Conservation (phyloP, 2,113 vertebrate species). For the Eudorcas thomsonii region DNA sequence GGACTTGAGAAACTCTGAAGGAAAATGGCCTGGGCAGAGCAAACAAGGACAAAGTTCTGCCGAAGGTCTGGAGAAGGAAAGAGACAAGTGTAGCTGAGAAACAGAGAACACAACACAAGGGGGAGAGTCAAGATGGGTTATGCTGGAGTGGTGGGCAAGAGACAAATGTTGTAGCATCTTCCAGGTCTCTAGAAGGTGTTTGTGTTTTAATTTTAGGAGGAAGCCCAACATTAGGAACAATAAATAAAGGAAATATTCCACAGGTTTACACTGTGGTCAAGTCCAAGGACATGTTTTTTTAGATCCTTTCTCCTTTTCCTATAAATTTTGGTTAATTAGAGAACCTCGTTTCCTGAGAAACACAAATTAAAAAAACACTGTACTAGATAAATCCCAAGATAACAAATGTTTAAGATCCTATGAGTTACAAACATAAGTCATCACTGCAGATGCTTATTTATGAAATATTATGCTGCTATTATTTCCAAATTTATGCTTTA, state of each 20-base stretch:
- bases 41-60: not conserved
- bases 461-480: not conserved
- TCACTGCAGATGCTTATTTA: not conserved
- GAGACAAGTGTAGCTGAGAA: not conserved
- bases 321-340: not conserved
- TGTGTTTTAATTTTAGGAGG: not conserved
- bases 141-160: too few relatives aligned
- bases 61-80: too few relatives aligned
- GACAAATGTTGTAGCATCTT: not conserved
- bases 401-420: not conserved
- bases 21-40: not conserved
- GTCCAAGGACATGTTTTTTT: not conserved
- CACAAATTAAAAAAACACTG: not conserved
- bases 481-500: not conserved
- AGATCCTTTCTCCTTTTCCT: not conserved
- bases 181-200: not conserved
- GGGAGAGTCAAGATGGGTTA: fast-evolving
- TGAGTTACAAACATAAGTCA: not conserved
- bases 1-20: not conserved
- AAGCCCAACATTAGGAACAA: not conserved
- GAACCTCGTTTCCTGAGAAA: not conserved
- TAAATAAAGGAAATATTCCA: not conserved
- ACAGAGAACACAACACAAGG: fast-evolving
- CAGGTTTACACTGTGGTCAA: not conserved
- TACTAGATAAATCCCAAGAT: not conserved